phyloP scores from a whole-genome alignment of 1,140 invertebrate genomes.

The Calliphora vicina region DNA sequence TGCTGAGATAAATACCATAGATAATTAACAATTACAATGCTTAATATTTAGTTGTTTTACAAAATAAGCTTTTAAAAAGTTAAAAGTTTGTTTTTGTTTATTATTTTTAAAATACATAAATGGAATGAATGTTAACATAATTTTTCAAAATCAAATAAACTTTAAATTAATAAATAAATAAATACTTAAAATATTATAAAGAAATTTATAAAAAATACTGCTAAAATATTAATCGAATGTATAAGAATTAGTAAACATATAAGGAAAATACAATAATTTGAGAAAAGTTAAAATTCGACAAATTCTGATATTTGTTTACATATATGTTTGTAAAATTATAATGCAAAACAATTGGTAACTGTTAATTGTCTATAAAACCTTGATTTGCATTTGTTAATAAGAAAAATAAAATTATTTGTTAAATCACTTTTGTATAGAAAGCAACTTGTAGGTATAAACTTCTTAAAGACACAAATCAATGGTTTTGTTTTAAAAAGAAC shows the following conservation, averaged over 20 bases:
- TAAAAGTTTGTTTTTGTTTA: constrained; percentile 16
- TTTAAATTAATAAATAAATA: not conserved
- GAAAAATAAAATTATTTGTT: too few relatives aligned
- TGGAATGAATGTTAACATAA: not conserved
- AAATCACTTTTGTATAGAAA: too few relatives aligned
- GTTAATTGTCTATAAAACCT: too few relatives aligned
- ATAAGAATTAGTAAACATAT: not conserved
- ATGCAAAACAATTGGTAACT: not conserved
- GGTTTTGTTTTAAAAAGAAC: too few relatives aligned
- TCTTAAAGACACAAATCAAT: too few relatives aligned
- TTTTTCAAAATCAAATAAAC: not conserved
- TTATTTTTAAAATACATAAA: not conserved
- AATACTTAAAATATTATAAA: not conserved
- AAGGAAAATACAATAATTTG: not conserved
- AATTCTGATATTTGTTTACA: too few relatives aligned
- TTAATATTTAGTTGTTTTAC: not conserved
- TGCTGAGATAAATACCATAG: constrained; percentile 24
- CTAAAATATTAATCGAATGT: constrained; percentile 5
- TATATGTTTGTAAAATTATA: not conserved
- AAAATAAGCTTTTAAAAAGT: constrained; percentile 17
- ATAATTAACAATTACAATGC: constrained; percentile 34
- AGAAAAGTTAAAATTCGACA: too few relatives aligned
- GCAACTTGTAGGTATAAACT: too few relatives aligned
- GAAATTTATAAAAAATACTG: constrained; percentile 18
- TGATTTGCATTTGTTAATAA: too few relatives aligned